Base-by-base conservation (phyloP, 37 sponge, comb jelly and placozoan species). In the Chondrilla cf. caribensis region DNA sequence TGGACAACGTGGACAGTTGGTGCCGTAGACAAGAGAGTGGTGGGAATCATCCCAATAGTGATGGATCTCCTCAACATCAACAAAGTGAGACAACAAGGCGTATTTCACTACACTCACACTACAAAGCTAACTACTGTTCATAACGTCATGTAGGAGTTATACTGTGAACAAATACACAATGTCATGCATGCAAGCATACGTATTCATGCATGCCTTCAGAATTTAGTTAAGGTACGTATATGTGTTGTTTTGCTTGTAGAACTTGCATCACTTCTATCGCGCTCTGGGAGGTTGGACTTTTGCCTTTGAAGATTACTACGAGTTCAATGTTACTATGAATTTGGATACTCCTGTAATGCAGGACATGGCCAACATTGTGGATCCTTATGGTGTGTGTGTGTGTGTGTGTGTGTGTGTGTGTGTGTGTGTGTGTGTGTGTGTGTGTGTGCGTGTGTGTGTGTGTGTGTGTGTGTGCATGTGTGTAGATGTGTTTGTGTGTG, bases 1-100 rank as follows among this genome's bases (percentile, higher is more conserved):
- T 96, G 97, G 97, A 93, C 97, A 22, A 96, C 97, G 14, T 96
- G 97, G 97, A 90, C 93, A 25, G 83, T 90, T 11, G 97, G 88
- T 29, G 87, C 90, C 33, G 97, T 96, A 11, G 93, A 93, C 87
- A 90, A 90, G 85, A 51, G 97, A 39, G 94, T 96, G 17, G 83
- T 96, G 28, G 97, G 84, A 28, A 93, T 93, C 4, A 73, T 89
- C 14, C 97, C 97, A 0, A 87, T 96, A 29, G 97, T 96, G 9
- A 71, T 89, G 81, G 97, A 96, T 55, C 51, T 86, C 19, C 65
- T 96, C 35, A 96, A 96, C 41, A 21, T 87, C 18, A 41, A 41
- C 0, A 31, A 5, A 14, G 43, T 58, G 4, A 24, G 59, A 36
- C 41, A 9, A 40, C 24, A 73, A 8, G 2, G 11, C 41, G 3